Evolutionary conservation across 2,113 vertebrate genomes (phyloP).

Genomic region (Macrotis lagotis): DNA sequence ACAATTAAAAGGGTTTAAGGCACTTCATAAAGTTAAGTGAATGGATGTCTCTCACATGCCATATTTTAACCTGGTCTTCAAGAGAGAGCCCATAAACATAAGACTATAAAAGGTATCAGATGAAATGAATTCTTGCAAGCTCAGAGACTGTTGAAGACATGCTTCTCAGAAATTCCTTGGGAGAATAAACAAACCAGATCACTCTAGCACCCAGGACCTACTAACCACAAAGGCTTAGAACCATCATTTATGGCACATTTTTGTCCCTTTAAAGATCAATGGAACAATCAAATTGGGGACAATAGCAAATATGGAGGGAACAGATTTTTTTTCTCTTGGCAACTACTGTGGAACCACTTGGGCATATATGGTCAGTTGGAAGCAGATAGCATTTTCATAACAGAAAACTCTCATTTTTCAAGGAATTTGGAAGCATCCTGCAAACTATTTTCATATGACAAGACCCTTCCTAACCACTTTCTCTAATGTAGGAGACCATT

Average conservation of each 20-base stretch:
- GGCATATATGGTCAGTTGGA: slow-evolving; percentile 45
- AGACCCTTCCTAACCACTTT: slow-evolving; percentile 51
- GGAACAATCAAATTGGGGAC: slow-evolving; percentile 32
- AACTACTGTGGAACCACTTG: slow-evolving; percentile 53
- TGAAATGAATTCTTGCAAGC: slow-evolving; percentile 74
- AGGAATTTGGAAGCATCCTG: slow-evolving; percentile 59
- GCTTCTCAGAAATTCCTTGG: slow-evolving; percentile 49
- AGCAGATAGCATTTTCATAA: slow-evolving; percentile 61
- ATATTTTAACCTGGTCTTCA: slow-evolving; percentile 79
- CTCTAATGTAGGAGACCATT: slow-evolving; percentile 27
- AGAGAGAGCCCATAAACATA: slow-evolving; percentile 80
- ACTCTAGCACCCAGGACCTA: slow-evolving; percentile 32
- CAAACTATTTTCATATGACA: slow-evolving; percentile 46
- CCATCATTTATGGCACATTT: background rate
- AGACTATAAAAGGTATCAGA: slow-evolving; percentile 76
- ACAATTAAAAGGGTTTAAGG: slow-evolving; percentile 80
- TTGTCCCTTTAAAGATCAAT: slow-evolving; percentile 13
- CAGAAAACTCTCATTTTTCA: slow-evolving; percentile 51
- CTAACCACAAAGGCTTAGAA: slow-evolving; percentile 45
- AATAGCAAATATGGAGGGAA: slow-evolving; percentile 28
- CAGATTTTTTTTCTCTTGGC: slow-evolving; percentile 37
- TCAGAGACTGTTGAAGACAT: slow-evolving; percentile 71
- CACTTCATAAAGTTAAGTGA: slow-evolving; percentile 77
- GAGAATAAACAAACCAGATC: slow-evolving; percentile 61
- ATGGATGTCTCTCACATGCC: slow-evolving; percentile 79